These are phyloP conservation scores for Merodon equestris DNA, from an alignment of 2,888 invertebrate genomes.

Conservation along the genomic window DNA sequence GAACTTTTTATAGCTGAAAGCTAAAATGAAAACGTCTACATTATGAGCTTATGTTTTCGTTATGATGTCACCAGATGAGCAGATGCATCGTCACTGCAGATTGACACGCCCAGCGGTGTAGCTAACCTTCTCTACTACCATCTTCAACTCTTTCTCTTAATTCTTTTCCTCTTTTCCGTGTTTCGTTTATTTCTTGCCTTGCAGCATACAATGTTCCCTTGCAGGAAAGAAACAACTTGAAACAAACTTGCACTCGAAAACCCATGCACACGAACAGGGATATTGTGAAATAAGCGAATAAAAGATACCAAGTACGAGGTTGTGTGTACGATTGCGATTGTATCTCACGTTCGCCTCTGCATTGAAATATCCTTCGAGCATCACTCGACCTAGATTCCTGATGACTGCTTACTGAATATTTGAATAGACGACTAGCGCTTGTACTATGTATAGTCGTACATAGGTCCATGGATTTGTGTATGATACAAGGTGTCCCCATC, in stretches of 20 bases:
- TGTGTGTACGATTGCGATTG: constrained; percentile 31
- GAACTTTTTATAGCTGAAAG: constrained; percentile 57
- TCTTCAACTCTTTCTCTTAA: constrained; percentile 29
- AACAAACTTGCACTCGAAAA: constrained; percentile 23
- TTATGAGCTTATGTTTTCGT: constrained; percentile 67
- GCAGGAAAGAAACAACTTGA: constrained; percentile 19
- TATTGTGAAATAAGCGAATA: constrained; percentile 40
- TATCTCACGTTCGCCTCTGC: constrained; percentile 65
- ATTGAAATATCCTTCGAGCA: constrained; percentile 68
- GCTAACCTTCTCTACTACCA: constrained; percentile 16
- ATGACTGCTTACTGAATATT: constrained; percentile 54
- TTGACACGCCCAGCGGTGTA: constrained; percentile 47
- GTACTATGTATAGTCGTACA: constrained; percentile 32
- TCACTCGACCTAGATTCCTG: constrained; percentile 66
- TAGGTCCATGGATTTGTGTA: constrained; percentile 25
- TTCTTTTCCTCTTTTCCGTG: constrained; percentile 15
- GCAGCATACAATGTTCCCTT: no score
- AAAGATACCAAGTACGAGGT: constrained; percentile 35
- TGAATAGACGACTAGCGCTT: constrained; percentile 32
- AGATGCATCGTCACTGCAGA: constrained; percentile 36
- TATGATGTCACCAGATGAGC: constrained; percentile 64
- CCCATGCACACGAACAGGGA: constrained; percentile 13
- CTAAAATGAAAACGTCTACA: constrained; percentile 65
- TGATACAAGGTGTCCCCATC: constrained; percentile 25
- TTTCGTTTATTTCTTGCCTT: constrained; percentile 35